Base-by-base conservation (phyloP, 2,113 vertebrate species). In the Arenaria interpres region DNA sequence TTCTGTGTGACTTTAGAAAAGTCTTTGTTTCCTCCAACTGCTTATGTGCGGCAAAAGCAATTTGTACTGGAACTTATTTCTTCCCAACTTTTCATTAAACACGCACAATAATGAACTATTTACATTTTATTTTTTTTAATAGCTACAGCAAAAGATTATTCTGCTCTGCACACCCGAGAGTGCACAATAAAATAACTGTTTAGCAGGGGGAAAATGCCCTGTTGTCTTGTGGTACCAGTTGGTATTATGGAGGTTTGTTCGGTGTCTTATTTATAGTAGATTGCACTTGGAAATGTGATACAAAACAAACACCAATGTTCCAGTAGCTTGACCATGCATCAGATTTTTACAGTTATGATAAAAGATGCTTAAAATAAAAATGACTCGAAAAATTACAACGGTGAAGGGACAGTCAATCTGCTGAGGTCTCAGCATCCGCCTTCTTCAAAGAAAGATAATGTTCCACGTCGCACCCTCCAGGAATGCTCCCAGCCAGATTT, bases 211-310 rank as follows among this genome's bases (percentile, higher is more conserved):
- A 96, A 97, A 98, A 97, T 97, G 98, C 93, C 45, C 97, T 89
- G 85, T 98, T 98, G 98, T 98, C 91, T 97, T 91, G 84, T 97
- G 97, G 98, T 98, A 98, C 98, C 98, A 98, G 98, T 97, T 98
- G 97, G 98, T 98, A 96, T 98, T 98, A 98, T 71, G 93, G 97
- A 96, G 97, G 92, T 96, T 98, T 98, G 98, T 98, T 98, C 8
- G 2, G 90, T 94, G 75, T 89, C 88, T 96, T 97, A 98, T 98
- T 98, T 98, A 94, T 92, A 97, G 96, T 90, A 85, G 95, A 94
- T 95, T 87, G 92, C 68, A 30, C 59, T 81, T 96, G 87, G 97
- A 96, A 97, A 97, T 86, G 87, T 2, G 56, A 92, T 91, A 67
- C 87, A 96, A 95, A 98, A 96, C 75, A 96, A 96, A 90, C 81